Base-by-base conservation (phyloP, 2,888 invertebrate species). In the Hofmannophila pseudospretella region DNA sequence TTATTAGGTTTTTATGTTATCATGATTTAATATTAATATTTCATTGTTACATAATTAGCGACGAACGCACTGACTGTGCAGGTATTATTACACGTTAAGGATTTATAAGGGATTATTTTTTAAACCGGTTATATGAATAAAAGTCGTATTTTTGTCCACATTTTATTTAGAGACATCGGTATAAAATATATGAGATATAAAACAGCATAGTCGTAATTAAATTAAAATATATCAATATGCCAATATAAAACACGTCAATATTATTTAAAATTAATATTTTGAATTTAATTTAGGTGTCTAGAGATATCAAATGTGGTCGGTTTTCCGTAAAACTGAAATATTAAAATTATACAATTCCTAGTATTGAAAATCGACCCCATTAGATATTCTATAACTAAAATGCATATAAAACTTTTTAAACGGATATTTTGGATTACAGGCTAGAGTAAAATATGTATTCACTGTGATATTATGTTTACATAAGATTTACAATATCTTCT, bases 181-280 rank as follows among this genome's bases (percentile, higher is more conserved):
- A 86, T 84, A 86, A 85, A 86, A 86, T 85, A 86, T 85, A 85
- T 77, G 75, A 85, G 78, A 85, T 85, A 86, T 79, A 86, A 85
- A 86, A 86, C 78, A 84, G 84, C 76, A 73, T 74, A 85, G 78
- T 84, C 74, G 66, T 76, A 79, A 82, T 75, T 72, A 67, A 82
- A 81, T 70, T 72, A 78, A 80, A 78, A 73, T 36, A 29, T 39
- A 34, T 39, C 30, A 69, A 74, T 76, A 72, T 65, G 69, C 67
- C 67, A 70, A 68, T 67, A 71, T 77, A 72, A 73, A 72, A 71
- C 61, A 70, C 58, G 49, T 58, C 61, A 62, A 66, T 64, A 64
- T 56, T 61, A 33, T 37, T 36, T 29, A 34, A 38, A 47, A 42
- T 44, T 38, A 49, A 48, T 39, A 46, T 46, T 38, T 49, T 45